These are phyloP conservation scores for Andrena flavipes DNA, from an alignment of 2,888 invertebrate genomes.

Conservation along the genomic window DNA sequence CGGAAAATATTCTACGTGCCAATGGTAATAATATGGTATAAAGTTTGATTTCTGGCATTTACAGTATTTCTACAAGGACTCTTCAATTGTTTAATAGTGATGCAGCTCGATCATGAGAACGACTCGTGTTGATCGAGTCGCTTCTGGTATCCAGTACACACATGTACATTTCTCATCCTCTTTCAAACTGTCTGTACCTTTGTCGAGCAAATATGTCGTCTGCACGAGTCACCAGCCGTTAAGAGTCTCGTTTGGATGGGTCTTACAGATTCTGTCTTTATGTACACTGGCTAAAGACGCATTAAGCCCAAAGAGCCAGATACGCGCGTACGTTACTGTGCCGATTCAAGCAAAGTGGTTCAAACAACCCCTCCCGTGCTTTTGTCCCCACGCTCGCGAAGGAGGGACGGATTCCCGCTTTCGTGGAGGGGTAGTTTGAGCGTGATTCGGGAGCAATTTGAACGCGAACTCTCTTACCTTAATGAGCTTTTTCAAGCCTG, in stretches of 20 bases:
- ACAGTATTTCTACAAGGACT: no score
- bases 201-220: not conserved
- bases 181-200: not conserved
- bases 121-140: not conserved
- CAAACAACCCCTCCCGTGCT: not conserved
- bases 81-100: no score
- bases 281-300: not conserved
- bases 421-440: not conserved
- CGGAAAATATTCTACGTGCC: no score
- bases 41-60: no score
- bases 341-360: conserved; percentile 11
- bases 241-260: not conserved
- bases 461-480: conserved; percentile 9
- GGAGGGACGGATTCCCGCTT: conserved; percentile 3
- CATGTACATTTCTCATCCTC: not conserved
- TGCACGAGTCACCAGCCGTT: not conserved
- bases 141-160: not conserved
- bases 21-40: no score
- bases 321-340: conserved; percentile 2
- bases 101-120: no score
- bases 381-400: conserved; percentile 7
- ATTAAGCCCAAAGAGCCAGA: not conserved
- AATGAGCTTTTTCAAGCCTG: conserved; percentile 13
- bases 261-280: conserved; percentile 5
- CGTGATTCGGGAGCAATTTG: conserved; percentile 11